Evolutionary conservation across 2,888 invertebrate genomes (phyloP).

Genomic region (Netelia fuscicornis): DNA sequence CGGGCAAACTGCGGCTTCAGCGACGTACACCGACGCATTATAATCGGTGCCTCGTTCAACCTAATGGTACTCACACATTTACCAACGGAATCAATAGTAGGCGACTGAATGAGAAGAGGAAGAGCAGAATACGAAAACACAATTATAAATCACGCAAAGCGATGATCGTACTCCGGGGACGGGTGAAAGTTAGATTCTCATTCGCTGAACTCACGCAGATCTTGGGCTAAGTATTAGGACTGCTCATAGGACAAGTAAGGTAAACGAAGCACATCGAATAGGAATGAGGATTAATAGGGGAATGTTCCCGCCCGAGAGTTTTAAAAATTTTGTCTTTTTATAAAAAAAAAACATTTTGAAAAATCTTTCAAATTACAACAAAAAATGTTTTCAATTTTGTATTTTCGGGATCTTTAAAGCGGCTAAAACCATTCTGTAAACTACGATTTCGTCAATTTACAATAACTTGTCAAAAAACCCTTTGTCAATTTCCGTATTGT

Average conservation of each 20-base stretch:
- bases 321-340: no score
- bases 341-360: no score
- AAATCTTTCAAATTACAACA: no score
- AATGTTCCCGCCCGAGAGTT: no score
- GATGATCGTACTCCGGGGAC: neutral
- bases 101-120: constrained; percentile 16
- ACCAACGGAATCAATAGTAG: constrained; percentile 75
- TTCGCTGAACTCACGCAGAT: constrained; percentile 7
- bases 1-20: no score
- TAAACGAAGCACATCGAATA: neutral
- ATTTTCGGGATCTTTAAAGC: no score
- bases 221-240: neutral
- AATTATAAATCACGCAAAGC: constrained; percentile 73
- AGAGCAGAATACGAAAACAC: constrained; percentile 70
- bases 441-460: no score
- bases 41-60: constrained; percentile 25
- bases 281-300: neutral
- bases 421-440: no score
- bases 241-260: neutral
- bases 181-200: neutral
- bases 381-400: no score
- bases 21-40: neutral
- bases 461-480: no score
- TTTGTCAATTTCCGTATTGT: no score
- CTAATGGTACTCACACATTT: constrained; percentile 76